phyloP scores from a whole-genome alignment of 2,113 vertebrate genomes.

The Daubentonia madagascariensis region DNA sequence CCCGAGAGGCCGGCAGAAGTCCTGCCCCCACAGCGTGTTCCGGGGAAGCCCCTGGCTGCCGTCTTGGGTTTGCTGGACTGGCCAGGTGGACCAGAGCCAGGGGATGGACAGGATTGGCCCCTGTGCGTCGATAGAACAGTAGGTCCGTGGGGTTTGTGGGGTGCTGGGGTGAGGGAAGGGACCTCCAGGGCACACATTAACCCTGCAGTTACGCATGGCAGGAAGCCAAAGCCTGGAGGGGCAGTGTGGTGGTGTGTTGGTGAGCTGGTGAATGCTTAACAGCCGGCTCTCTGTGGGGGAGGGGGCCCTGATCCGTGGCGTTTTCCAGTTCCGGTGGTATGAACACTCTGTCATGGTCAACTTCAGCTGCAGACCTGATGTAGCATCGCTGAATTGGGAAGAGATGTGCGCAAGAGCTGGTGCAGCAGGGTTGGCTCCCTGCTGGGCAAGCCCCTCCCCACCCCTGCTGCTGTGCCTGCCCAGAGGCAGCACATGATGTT shows the following conservation, averaged over 20 bases:
- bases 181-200: rapidly evolving
- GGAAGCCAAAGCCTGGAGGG: not conserved
- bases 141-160: not conserved
- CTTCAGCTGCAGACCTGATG: rapidly evolving
- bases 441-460: rapidly evolving
- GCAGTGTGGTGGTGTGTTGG: no score
- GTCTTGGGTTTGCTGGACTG: not conserved
- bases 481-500: rapidly evolving
- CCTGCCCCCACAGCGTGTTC: rapidly evolving
- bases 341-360: rapidly evolving
- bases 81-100: rapidly evolving
- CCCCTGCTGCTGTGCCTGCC: not conserved
- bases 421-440: rapidly evolving
- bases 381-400: not conserved
- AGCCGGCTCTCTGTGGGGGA: not conserved
- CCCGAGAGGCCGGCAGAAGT: not conserved
- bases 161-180: not conserved
- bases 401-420: rapidly evolving
- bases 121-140: not conserved
- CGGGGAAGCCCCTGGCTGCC: rapidly evolving
- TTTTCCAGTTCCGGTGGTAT: not conserved
- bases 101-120: rapidly evolving
- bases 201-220: not conserved
- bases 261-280: rapidly evolving
- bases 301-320: not conserved